Conservation (phyloP, 1,140 invertebrate species). For the Drosophila pseudoananassae region DNA sequence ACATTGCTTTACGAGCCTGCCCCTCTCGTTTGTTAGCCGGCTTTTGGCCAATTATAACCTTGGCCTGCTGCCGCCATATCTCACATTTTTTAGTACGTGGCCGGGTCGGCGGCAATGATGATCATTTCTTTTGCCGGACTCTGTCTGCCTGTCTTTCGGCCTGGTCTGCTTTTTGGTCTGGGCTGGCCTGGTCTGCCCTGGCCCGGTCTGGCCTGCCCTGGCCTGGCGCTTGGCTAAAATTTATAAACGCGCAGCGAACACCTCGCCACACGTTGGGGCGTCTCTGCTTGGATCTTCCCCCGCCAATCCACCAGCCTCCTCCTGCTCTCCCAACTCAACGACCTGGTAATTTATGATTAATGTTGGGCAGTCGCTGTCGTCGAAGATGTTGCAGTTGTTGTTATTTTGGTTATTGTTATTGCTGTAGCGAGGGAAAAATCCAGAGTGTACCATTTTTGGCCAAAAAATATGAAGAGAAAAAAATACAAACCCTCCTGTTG, state of each 20-base stretch:
- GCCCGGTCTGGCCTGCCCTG: neutral
- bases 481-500: constrained; percentile 62
- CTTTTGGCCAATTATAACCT: constrained; percentile 81
- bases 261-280: constrained; percentile 79
- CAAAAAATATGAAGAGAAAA: neutral
- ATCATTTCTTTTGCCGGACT: constrained; percentile 64
- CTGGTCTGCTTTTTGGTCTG: neutral
- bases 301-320: constrained; percentile 6
- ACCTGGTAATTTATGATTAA: constrained; percentile 83
- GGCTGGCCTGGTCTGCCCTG: neutral
- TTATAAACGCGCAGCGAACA: constrained; percentile 79
- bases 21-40: constrained; percentile 70
- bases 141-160: constrained; percentile 9
- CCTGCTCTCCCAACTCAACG: constrained; percentile 65
- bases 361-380: constrained; percentile 64
- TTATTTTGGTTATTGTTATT: constrained; percentile 10
- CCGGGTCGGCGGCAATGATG: constrained; percentile 61
- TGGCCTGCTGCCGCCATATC: constrained; percentile 81
- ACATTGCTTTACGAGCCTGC: constrained; percentile 66
- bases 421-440: constrained; percentile 37
- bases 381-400: constrained; percentile 38
- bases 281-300: constrained; percentile 36
- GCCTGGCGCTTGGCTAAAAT: constrained; percentile 77
- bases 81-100: constrained; percentile 78
- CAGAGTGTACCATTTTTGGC: constrained; percentile 76